Evolutionary conservation across 30 jellyfish, hydroid and myxozoan species (phyloP).

Genomic region (Cassiopea andromeda): DNA sequence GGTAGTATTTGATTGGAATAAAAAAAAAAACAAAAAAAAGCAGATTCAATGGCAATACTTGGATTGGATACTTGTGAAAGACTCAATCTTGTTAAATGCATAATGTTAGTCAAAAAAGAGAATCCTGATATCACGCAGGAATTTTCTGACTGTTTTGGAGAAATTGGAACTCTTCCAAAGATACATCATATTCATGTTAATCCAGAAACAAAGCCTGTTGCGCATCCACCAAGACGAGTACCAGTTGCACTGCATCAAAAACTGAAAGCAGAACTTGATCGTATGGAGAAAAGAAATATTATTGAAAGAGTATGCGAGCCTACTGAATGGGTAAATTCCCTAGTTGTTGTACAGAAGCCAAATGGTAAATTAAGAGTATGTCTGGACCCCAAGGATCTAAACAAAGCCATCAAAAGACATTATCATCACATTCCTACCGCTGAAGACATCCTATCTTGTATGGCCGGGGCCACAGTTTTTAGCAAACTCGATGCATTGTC

Average conservation of each 20-base stretch:
- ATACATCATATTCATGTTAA: neutral
- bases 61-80: too few relatives aligned
- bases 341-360: slow-evolving; percentile 1
- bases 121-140: neutral
- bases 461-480: too few relatives aligned
- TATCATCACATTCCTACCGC: too few relatives aligned
- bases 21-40: neutral
- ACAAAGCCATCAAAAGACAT: too few relatives aligned
- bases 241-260: slow-evolving; percentile 12
- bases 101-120: too few relatives aligned
- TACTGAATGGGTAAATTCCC: slow-evolving; percentile 7
- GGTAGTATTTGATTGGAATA: slow-evolving; percentile 16
- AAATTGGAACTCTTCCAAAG: neutral
- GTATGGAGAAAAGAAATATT: slow-evolving; percentile 2
- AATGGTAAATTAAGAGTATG: too few relatives aligned
- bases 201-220: slow-evolving; percentile 6
- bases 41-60: too few relatives aligned
- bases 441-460: too few relatives aligned
- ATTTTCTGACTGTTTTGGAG: neutral
- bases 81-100: too few relatives aligned
- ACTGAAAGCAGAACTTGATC: slow-evolving; percentile 1
- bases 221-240: slow-evolving; percentile 13
- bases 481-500: too few relatives aligned
- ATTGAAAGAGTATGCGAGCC: slow-evolving; percentile 7
- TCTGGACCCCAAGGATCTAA: too few relatives aligned